Percentiles rank a stretch among this genome's conserved stretches.
These are phyloP conservation scores for Platysteira castanea DNA, from an alignment of 2,113 vertebrate genomes.

Conservation along the genomic window DNA sequence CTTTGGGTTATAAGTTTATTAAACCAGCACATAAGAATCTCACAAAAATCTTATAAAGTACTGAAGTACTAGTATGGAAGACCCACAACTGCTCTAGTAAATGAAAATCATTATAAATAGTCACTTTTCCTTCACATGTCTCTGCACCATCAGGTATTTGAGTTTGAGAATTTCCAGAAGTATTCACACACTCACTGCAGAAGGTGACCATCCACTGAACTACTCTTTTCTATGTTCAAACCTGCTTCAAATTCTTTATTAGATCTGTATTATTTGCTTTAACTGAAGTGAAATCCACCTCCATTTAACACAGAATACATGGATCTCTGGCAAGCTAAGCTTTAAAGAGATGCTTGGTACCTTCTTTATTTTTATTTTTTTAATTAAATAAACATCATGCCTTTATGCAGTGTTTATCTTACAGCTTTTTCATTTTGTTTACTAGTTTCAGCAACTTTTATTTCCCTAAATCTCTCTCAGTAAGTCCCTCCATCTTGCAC, in stretches of 20 bases:
- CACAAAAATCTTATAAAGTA: neutral
- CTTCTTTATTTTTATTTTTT: neutral
- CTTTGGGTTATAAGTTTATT: neutral
- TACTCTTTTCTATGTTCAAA: neutral
- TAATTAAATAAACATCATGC: neutral
- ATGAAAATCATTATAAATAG: neutral
- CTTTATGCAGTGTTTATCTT: neutral
- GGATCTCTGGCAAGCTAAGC: neutral
- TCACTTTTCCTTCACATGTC: neutral
- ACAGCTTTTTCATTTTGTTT: neutral
- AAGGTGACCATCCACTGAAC: neutral
- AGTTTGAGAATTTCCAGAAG: neutral
- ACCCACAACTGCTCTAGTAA: neutral
- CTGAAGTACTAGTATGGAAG: neutral
- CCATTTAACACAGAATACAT: neutral
- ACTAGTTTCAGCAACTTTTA: neutral
- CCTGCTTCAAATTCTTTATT: neutral
- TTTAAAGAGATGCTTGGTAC: neutral
- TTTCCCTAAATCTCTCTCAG: neutral
- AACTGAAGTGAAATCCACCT: neutral
- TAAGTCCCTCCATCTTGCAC: neutral
- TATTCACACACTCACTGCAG: neutral
- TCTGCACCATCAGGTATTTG: neutral
- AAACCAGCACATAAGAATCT: neutral
- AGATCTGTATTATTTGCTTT: neutral